These are phyloP conservation scores for Sinocyclocheilus rhinocerous DNA, from an alignment of 2,113 vertebrate species.

Conservation along the genomic window DNA sequence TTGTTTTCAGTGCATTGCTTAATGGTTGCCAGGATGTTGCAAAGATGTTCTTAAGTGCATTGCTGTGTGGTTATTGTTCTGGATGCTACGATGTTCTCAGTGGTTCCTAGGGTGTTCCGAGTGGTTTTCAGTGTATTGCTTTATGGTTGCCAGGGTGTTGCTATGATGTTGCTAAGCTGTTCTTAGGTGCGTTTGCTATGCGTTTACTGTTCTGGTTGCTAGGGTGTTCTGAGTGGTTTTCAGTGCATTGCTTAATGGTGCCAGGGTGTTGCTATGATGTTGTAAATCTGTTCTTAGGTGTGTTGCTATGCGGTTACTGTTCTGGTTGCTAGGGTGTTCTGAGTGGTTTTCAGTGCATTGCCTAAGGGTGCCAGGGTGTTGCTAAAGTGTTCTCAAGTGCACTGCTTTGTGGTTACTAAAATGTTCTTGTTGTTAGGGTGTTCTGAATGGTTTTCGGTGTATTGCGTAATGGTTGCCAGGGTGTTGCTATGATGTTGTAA, in stretches of 20 bases:
- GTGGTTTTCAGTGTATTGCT: not conserved
- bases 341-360: not conserved
- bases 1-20: not conserved
- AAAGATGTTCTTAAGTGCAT: no score
- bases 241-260: not conserved
- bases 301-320: not conserved
- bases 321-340: not conserved
- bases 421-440: no score
- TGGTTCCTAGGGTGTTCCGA: not conserved
- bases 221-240: not conserved
- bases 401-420: no score
- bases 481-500: no score
- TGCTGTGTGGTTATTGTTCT: not conserved
- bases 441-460: no score
- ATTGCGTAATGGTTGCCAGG: no score
- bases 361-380: not conserved
- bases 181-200: not conserved
- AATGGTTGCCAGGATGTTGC: not conserved
- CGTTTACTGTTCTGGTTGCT: not conserved
- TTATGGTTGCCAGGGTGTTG: not conserved
- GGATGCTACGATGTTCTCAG: not conserved
- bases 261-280: not conserved
- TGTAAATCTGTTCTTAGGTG: no score
- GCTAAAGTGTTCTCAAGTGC: no score
- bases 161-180: not conserved